Evolutionary conservation across 92 coral and sea anemone genomes (phyloP), one percentile per base, ranked within the genome.

Genomic region (Hydrozoanthus gracilis): DNA sequence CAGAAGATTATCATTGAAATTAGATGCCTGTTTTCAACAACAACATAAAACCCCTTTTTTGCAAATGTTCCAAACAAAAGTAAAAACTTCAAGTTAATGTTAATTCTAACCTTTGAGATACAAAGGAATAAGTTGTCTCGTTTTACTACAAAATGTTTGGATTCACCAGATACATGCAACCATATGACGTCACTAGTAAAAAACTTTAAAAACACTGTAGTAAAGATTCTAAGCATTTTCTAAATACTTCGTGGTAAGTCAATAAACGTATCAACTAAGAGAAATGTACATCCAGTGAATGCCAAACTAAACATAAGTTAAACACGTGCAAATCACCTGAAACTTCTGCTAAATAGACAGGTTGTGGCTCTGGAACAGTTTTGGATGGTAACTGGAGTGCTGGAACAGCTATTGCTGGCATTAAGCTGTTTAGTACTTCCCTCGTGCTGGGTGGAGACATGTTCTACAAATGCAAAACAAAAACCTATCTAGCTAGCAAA

Each of bases 361-460:
- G 85, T 17, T 66, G 61, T 65, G 85, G 85, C 51, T 80, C 85
- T 39, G 85, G 74, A 13, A 15, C 58, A 47, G 85, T 65, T 15
- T 48, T 80, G 58, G 85, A n/a, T 14, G 85, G 85, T 65, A 80
- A 39, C 6, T 44, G 85, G 16, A 65, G 62, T 27, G 47, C 27
- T 8, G 83, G 71, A 44, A 78, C 88, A 51, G 94, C 91, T 20
- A 94, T 86, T 15, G 94, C 87, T 48, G 95, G 87, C 35, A 94
- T 51, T 48, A 94, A 80, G 73, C 52, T 92, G 77, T 87, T 87
- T 1, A 94, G 88, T 13, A 94, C 95, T n/a, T 94, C 98, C 62
- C 92, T 91, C 56, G 93, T 85, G 80, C 92, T 86, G 35, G 95
- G 87, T 71, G 87, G 52, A 8, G 86, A 58, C 77, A 90, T 83